Percentiles rank a stretch among this genome's conserved stretches.
phyloP scores from a whole-genome alignment of 2,888 invertebrate species.

The Pachycephus smyrnensis region DNA sequence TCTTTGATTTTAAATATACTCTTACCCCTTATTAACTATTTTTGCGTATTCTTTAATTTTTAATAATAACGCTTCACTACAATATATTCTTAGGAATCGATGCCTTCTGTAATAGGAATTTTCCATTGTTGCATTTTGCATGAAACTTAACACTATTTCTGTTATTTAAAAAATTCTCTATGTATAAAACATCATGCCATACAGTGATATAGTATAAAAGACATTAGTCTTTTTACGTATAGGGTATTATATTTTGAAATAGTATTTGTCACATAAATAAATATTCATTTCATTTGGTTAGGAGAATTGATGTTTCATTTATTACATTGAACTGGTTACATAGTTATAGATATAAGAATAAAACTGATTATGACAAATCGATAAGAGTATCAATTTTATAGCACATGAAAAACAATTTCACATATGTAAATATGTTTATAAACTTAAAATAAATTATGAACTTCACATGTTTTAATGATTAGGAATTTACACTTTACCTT shows the following conservation, averaged over 20 bases:
- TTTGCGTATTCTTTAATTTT: constrained; percentile 7
- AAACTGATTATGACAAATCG: background rate
- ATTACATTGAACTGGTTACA: background rate
- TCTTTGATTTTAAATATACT: background rate
- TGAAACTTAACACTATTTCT: background rate
- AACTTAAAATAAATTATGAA: background rate
- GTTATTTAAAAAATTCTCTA: too few species aligned
- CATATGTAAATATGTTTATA: background rate
- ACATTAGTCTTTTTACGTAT: too few species aligned
- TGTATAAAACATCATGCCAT: too few species aligned
- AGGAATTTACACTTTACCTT: background rate
- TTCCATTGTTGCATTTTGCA: background rate
- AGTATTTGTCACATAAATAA: too few species aligned
- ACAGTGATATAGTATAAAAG: too few species aligned
- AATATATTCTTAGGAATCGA: too few species aligned
- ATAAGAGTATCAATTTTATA: background rate
- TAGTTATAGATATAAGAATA: background rate
- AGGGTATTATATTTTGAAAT: too few species aligned
- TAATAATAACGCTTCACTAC: too few species aligned
- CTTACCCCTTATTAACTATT: background rate
- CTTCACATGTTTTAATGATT: background rate
- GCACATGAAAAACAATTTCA: background rate
- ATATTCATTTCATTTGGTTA: background rate
- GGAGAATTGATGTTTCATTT: background rate
- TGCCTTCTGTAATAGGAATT: too few species aligned